Conservation (phyloP, 2,888 invertebrate species). For the Magallana nippona region DNA sequence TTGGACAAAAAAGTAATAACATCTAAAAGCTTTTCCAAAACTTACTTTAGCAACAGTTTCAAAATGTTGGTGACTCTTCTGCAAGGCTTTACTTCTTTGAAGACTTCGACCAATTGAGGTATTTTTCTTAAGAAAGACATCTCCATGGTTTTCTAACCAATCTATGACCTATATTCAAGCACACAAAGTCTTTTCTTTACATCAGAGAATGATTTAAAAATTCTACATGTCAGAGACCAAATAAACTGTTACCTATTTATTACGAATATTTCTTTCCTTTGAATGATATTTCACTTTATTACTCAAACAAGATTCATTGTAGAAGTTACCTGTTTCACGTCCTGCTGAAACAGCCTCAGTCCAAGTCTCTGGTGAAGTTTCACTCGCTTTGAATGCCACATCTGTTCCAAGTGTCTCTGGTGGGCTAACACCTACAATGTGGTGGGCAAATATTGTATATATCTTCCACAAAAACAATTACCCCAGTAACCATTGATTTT, state of each 20-base stretch:
- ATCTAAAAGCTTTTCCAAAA: too few relatives aligned
- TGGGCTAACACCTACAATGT: conserved; percentile 88
- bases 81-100: conserved; percentile 95
- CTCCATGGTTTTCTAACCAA: conserved; percentile 98
- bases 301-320: not conserved
- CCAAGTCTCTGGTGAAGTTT: conserved; percentile 96
- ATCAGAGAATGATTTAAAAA: not conserved
- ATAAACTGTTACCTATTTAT: too few relatives aligned
- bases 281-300: too few relatives aligned
- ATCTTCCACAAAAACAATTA: not conserved
- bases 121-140: conserved; percentile 97
- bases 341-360: conserved; percentile 95
- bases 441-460: too few relatives aligned
- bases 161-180: conserved; percentile 88
- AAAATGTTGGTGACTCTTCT: conserved; percentile 99
- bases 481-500: not conserved
- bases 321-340: conserved; percentile 92
- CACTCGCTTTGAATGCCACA: conserved; percentile 96
- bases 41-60: conserved; percentile 97
- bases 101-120: conserved; percentile 97
- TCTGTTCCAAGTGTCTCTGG: conserved; percentile 94
- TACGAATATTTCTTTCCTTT: too few relatives aligned
- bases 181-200: too few relatives aligned
- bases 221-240: too few relatives aligned
- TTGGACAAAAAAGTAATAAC: too few relatives aligned